phyloP scores from a whole-genome alignment of 2,797 vertebrate genomes.

The Eleutherodactylus coqui region DNA sequence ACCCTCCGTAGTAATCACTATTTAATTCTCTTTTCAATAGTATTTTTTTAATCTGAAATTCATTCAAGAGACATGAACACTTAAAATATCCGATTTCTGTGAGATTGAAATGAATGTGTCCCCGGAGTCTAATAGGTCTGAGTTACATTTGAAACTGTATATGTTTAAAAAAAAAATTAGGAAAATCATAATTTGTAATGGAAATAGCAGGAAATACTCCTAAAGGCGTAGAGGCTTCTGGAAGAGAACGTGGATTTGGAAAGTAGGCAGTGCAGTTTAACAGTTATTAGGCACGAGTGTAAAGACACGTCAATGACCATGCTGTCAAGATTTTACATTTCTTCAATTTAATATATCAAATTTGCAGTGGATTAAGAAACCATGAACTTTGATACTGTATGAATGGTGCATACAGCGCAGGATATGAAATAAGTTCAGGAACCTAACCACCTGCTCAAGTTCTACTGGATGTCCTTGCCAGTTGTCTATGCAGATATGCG shows the following conservation, averaged over 20 bases:
- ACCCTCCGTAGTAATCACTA: neutral
- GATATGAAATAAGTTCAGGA: neutral
- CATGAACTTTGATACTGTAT: neutral
- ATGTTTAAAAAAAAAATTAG: conserved; percentile 1
- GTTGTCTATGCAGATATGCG: too few species aligned
- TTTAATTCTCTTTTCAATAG: conserved; percentile 34
- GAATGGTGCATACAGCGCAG: neutral
- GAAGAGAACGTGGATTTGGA: conserved; percentile 9
- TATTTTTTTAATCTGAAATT: conserved; percentile 37
- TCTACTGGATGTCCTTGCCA: too few species aligned
- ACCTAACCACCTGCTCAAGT: too few species aligned
- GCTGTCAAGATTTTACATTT: neutral
- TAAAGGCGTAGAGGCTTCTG: conserved; percentile 29
- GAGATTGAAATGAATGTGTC: conserved; percentile 24
- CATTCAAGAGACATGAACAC: conserved; percentile 32
- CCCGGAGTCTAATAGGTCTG: conserved; percentile 36
- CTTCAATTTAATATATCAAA: neutral
- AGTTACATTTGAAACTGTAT: conserved; percentile 42
- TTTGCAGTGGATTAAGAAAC: neutral
- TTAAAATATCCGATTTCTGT: conserved; percentile 44
- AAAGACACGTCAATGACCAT: neutral
- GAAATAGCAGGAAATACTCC: conserved; percentile 43
- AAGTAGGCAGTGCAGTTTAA: conserved; percentile 5
- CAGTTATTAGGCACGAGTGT: neutral
- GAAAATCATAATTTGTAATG: conserved; percentile 44